Conservation (phyloP, 2,888 invertebrate species). For the Polia nebulosa region DNA sequence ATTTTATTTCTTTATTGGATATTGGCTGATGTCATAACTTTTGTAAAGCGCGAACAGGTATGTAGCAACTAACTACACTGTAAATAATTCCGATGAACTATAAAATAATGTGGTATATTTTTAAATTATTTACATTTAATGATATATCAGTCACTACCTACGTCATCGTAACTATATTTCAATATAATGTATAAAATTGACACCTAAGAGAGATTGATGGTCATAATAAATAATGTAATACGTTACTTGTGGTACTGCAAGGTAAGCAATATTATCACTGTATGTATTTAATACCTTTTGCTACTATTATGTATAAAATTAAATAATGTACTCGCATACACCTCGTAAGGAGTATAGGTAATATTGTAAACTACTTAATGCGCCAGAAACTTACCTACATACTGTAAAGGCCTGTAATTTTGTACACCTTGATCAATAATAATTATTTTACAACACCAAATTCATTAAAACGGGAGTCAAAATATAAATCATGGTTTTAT, state of each 20-base stretch:
- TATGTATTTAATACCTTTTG: conserved; percentile 78
- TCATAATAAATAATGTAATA: conserved; percentile 69
- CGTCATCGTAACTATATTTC: conserved; percentile 69
- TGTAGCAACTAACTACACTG: conserved; percentile 60
- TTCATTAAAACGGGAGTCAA: conserved; percentile 86
- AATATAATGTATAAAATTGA: conserved; percentile 80
- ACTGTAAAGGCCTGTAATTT: conserved; percentile 89
- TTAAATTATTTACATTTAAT: conserved; percentile 63
- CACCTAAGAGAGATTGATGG: conserved; percentile 61
- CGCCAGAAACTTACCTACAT: conserved; percentile 83
- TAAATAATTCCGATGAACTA: conserved; percentile 69
- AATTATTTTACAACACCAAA: conserved; percentile 88
- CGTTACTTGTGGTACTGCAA: conserved; percentile 80
- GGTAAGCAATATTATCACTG: conserved; percentile 83
- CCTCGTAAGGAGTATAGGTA: conserved; percentile 73
- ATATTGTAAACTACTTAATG: conserved; percentile 76
- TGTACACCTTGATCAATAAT: conserved; percentile 88
- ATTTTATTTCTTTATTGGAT: conserved; percentile 40
- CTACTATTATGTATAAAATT: conserved; percentile 73
- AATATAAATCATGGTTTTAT: conserved; percentile 78
- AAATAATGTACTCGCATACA: conserved; percentile 80
- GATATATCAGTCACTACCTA: conserved; percentile 66
- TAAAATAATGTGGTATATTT: conserved; percentile 68
- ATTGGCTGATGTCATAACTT: conserved; percentile 27
- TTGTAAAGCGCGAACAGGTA: conserved; percentile 51